Evolutionary conservation across 2,888 invertebrate species (phyloP).

Genomic region (Byasa hedistus): DNA sequence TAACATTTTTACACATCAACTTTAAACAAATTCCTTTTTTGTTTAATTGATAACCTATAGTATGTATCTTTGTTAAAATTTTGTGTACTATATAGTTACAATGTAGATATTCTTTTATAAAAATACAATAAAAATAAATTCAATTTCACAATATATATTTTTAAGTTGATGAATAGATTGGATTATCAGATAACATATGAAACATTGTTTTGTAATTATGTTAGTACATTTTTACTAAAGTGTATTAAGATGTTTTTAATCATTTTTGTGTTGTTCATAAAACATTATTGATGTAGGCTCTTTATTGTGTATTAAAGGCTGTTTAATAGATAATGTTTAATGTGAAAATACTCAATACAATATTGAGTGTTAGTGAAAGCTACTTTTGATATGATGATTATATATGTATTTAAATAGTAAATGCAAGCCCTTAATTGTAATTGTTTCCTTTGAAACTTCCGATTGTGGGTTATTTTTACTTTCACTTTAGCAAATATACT

Average conservation of each 20-base stretch:
- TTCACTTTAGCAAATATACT: too few species aligned
- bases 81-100: background rate
- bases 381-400: too few species aligned
- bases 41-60: too few species aligned
- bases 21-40: too few species aligned
- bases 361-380: too few species aligned
- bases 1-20: too few species aligned
- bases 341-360: too few species aligned
- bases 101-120: background rate
- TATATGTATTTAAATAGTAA: too few species aligned
- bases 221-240: slow-evolving; percentile 4
- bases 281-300: background rate
- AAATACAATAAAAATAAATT: background rate
- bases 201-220: background rate
- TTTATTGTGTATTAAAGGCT: background rate
- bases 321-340: background rate
- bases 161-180: background rate
- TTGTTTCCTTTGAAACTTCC: too few species aligned
- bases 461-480: too few species aligned
- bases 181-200: slow-evolving; percentile 14
- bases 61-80: too few species aligned
- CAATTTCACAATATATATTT: background rate
- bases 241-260: slow-evolving; percentile 12
- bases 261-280: background rate
- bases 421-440: too few species aligned